Base-by-base conservation (phyloP, 2,113 vertebrate species). In the Helogale parvula region DNA sequence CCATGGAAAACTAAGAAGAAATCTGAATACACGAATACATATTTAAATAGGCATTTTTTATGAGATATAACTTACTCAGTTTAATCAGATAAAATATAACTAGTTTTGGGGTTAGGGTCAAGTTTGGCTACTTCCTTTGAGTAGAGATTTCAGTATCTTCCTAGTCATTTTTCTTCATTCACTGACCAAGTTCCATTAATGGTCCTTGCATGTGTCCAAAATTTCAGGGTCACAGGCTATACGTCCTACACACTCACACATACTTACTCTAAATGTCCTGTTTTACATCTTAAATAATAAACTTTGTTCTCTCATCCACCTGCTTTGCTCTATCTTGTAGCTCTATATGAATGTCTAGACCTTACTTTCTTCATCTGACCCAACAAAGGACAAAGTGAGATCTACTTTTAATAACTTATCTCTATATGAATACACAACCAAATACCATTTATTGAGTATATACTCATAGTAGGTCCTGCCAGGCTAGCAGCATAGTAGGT, bases 71-170 rank as follows among this genome's bases (percentile, higher is more conserved):
- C n/a, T 50, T 87, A 87, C 31, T 79, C 7, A 66, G 47, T 54
- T 66, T 81, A 94, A 92, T 83, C 57, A 91, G 2, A 84, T 35
- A 82, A 96, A 94, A 84, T 17, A 38, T 72, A 95, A 96, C 29
- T 76, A 85, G 80, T 16, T 90, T 71, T 85, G 50, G 27, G 10
- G 45, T 90, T 93, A 60, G 50, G 10, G 35, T 71, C 83, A 94
- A 35, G 86, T 54, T 88, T 91, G 47, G 9, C 77, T 96, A 76
- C 65, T 94, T 93, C 14, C 13, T 88, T 92, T 63, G 35, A 89
- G 68, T 71, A 90, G 35, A 88, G 35, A 92, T 87, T 93, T 89
- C n/a, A 91, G 4, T 83, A 82, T 80, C 41, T 93, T 90, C 76
- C 94, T 54, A 60, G 38, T 31, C 25, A n/a, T 89, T 93, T 87